Evolutionary conservation across 2,113 vertebrate species (phyloP).

Genomic region (Pogonocichla stellata): DNA sequence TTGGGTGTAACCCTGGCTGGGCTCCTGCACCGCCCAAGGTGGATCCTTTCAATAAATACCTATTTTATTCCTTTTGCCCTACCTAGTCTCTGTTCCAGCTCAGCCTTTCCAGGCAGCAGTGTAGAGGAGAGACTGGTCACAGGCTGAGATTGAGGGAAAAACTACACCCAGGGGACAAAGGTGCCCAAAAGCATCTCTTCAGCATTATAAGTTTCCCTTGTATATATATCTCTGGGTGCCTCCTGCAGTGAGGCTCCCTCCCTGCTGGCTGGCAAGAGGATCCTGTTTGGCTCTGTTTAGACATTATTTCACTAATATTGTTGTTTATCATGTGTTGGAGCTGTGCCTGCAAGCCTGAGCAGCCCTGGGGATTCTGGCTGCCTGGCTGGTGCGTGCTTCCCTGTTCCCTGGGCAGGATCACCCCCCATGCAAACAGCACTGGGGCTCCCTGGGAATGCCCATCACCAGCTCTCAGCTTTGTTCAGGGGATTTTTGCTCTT

Average conservation of each 20-base stretch:
- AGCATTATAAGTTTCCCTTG: fast-evolving
- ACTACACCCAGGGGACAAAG: neutral
- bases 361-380: neutral
- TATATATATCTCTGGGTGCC: fast-evolving
- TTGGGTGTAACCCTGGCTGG: no score
- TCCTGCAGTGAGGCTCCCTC: neutral
- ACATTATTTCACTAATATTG: conserved; percentile 15
- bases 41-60: no score
- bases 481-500: neutral
- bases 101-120: no score
- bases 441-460: neutral
- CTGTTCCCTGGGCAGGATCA: neutral
- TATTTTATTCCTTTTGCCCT: no score
- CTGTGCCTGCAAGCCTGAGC: neutral
- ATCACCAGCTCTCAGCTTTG: neutral
- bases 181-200: neutral
- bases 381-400: fast-evolving
- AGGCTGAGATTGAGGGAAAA: neutral
- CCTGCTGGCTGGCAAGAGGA: conserved; percentile 18
- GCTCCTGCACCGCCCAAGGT: no score
- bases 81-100: no score
- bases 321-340: conserved; percentile 10
- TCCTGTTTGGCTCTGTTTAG: conserved; percentile 6
- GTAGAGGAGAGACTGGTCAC: neutral
- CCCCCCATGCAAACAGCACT: fast-evolving